phyloP scores from a whole-genome alignment of 1,140 invertebrate genomes.

The Hylaeus volcanicus region DNA sequence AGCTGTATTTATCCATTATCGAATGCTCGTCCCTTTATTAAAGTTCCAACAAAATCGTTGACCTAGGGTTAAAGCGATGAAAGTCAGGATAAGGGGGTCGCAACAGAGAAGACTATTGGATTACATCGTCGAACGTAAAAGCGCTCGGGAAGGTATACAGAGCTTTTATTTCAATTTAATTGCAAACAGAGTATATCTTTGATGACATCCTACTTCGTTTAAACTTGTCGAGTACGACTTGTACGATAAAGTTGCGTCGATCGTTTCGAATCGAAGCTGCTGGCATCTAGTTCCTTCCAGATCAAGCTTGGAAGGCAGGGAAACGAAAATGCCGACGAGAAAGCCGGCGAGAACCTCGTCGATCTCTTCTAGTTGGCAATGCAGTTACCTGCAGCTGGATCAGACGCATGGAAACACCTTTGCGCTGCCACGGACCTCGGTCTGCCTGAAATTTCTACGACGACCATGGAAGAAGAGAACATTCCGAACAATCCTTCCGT shows the following conservation, averaged over 20 bases:
- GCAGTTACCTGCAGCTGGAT: background rate
- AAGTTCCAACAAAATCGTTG: background rate
- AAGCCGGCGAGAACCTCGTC: background rate
- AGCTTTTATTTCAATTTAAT: background rate
- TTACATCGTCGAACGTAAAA: background rate
- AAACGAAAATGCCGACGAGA: constrained; percentile 38
- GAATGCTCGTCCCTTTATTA: background rate
- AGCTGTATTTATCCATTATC: background rate
- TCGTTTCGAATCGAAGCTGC: background rate
- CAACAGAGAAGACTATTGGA: background rate
- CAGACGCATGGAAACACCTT: background rate
- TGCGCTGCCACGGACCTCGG: too few species aligned
- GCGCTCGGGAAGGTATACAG: too few species aligned
- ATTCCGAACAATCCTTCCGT: background rate
- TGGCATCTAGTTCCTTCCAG: background rate
- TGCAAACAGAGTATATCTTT: background rate
- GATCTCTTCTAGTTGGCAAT: constrained; percentile 25
- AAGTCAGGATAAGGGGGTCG: background rate
- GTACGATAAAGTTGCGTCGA: constrained; percentile 2
- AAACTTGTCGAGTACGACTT: background rate
- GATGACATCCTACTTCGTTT: background rate
- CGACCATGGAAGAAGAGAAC: background rate
- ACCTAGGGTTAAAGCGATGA: background rate
- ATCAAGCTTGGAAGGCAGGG: background rate
- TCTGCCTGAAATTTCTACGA: background rate